Conservation (phyloP, 2,888 invertebrate species). For the Tipula vernalis region DNA sequence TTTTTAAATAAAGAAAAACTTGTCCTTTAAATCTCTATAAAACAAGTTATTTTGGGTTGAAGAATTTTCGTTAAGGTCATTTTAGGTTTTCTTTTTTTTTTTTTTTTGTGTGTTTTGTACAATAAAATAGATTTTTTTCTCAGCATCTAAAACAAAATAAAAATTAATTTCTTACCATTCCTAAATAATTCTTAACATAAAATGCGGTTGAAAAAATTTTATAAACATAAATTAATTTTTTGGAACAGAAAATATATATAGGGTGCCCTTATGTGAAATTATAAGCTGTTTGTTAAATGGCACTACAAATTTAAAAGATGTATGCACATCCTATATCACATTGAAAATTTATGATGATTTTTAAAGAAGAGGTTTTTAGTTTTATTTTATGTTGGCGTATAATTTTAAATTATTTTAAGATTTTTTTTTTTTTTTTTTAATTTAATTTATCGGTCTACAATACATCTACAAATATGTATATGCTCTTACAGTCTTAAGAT, state of each 20-base stretch:
- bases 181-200: conserved; percentile 8
- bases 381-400: background rate
- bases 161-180: conserved; percentile 8
- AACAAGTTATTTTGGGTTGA: conserved; percentile 10
- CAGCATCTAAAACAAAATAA: conserved; percentile 5
- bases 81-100: background rate
- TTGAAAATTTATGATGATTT: background rate
- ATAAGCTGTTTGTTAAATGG: background rate
- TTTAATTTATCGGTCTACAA: background rate
- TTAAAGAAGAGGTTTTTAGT: background rate
- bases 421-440: background rate
- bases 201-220: conserved; percentile 6
- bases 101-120: background rate
- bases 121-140: conserved; percentile 6
- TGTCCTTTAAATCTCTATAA: conserved; percentile 10
- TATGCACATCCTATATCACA: background rate
- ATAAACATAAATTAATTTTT: background rate
- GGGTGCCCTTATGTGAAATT: background rate
- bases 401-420: background rate
- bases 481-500: background rate
- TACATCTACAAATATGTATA: background rate
- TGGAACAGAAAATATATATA: background rate
- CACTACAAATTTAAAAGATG: background rate
- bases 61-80: conserved; percentile 10
- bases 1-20: background rate